These are phyloP conservation scores for Vulpes lagopus DNA, from an alignment of 2,113 vertebrate genomes.

Conservation along the genomic window DNA sequence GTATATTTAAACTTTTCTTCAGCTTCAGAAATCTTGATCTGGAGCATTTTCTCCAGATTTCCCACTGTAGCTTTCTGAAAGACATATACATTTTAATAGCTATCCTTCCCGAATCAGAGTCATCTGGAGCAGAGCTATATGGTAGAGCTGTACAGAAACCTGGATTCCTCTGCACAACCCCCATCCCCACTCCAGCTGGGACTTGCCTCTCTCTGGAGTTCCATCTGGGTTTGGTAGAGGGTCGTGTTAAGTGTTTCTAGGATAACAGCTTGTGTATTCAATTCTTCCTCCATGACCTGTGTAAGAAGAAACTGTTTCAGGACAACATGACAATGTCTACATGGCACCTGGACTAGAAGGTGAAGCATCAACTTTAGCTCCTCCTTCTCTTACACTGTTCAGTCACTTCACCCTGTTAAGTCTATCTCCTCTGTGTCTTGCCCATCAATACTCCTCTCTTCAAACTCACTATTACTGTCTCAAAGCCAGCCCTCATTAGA, in stretches of 20 bases:
- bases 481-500: background rate
- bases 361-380: background rate
- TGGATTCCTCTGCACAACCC: background rate
- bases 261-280: conserved; percentile 78
- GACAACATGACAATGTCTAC: background rate
- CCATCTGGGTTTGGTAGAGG: conserved; percentile 78
- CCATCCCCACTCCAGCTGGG: background rate
- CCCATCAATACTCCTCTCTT: background rate
- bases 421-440: background rate
- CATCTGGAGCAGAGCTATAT: background rate
- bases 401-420: background rate
- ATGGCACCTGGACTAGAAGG: background rate
- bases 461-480: background rate
- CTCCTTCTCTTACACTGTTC: background rate
- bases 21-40: conserved; percentile 64
- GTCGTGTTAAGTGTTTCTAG: conserved; percentile 78
- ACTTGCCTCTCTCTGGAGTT: conserved; percentile 81
- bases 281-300: conserved; percentile 77
- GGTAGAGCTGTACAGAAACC: background rate
- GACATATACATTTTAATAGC: background rate
- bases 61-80: conserved; percentile 79
- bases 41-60: conserved; percentile 77
- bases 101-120: background rate
- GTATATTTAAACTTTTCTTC: conserved; percentile 79
- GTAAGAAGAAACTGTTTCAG: conserved; percentile 5